phyloP scores from a whole-genome alignment of 1,140 invertebrate genomes.

The Pentalonia nigronervosa region DNA sequence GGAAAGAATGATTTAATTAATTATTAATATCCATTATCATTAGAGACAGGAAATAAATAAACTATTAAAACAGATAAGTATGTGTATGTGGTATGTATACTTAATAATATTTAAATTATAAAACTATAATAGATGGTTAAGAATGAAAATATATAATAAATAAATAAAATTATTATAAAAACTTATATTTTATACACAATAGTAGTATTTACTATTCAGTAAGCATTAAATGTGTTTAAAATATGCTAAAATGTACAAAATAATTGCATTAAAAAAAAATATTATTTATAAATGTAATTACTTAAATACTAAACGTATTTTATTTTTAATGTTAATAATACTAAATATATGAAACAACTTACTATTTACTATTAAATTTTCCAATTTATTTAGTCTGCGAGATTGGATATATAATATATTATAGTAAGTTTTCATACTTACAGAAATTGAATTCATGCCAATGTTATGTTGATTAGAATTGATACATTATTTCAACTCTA shows the following conservation, averaged over 20 bases:
- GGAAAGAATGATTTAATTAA: not conserved
- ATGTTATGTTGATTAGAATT: not conserved
- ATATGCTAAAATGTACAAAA: too few species aligned
- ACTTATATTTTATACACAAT: not conserved
- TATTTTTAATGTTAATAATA: too few species aligned
- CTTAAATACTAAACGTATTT: too few species aligned
- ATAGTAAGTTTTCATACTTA: too few species aligned
- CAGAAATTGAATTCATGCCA: not conserved
- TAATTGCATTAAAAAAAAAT: too few species aligned
- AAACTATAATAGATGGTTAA: not conserved
- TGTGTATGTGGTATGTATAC: not conserved
- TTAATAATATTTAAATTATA: not conserved
- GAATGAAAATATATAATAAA: not conserved
- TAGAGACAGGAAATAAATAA: not conserved
- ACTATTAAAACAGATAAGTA: conserved; percentile 9
- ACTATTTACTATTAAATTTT: not conserved
- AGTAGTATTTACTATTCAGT: too few species aligned
- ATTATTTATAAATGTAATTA: too few species aligned
- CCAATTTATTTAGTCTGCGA: not conserved
- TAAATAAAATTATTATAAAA: not conserved
- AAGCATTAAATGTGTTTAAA: too few species aligned
- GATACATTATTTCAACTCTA: not conserved
- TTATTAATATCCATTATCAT: not conserved
- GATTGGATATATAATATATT: too few species aligned
- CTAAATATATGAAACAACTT: too few species aligned